phyloP scores from a whole-genome alignment of 92 coral and sea anemone species.

The Pocillopora grandis region DNA sequence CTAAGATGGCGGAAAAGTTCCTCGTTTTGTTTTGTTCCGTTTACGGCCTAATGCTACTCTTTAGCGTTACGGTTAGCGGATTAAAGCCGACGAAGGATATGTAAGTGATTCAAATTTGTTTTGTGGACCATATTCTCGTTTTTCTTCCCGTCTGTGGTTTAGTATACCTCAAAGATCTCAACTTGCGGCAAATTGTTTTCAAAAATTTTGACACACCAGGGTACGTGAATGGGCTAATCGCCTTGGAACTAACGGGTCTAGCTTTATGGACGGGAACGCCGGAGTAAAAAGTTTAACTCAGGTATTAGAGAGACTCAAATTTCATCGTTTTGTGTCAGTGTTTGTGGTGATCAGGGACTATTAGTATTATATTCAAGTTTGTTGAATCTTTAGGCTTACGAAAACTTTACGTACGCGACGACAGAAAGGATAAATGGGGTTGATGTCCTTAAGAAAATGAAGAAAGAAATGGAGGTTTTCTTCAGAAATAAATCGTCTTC shows the following conservation, averaged over 20 bases:
- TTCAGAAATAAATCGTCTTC: constrained; percentile 69
- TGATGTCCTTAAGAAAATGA: constrained; percentile 59
- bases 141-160: constrained; percentile 6
- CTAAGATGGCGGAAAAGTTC: constrained; percentile 41
- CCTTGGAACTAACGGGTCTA: constrained; percentile 53
- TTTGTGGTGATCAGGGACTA: constrained; percentile 11
- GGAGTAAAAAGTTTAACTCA: constrained; percentile 50
- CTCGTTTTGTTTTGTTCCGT: constrained; percentile 25
- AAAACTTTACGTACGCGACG: constrained; percentile 42
- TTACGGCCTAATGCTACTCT: constrained; percentile 25
- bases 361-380: constrained; percentile 35
- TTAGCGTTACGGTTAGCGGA: constrained; percentile 15
- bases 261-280: constrained; percentile 41
- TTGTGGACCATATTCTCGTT: neutral
- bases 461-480: constrained; percentile 60
- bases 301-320: constrained; percentile 39
- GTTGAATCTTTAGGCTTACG: constrained; percentile 62
- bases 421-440: constrained; percentile 37
- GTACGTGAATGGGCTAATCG: constrained; percentile 74
- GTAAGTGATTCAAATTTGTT: constrained; percentile 25
- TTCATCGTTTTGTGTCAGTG: constrained; percentile 29
- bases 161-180: neutral
- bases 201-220: constrained; percentile 45
- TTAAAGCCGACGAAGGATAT: neutral
- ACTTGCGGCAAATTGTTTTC: constrained; percentile 7